Base-by-base conservation (phyloP, 2,797 vertebrate genomes). In the Squalus acanthias region DNA sequence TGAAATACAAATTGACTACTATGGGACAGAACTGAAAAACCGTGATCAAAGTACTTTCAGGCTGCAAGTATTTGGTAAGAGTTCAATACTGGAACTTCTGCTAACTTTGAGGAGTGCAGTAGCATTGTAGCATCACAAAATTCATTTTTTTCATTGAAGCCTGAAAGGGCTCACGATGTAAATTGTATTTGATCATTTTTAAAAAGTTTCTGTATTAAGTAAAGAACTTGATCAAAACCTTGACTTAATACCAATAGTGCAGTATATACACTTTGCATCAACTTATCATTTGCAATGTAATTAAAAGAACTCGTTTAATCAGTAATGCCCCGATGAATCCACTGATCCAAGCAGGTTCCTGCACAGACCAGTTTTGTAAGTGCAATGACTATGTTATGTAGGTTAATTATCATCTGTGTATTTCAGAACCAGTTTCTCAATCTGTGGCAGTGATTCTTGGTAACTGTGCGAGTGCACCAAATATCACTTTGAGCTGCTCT, bases 341-440 rank as follows among this genome's bases (percentile, higher is more conserved):
- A 60, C 26, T 60, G 1, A 29, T 57, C 24, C 13, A 60, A 29
- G 20, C 1, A 65, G 60, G 15, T 39, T 65, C 26, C 12, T 63
- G 6, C 60, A n/a, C 1, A 93, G n/a, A 93, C 17, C 60, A 39
- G 89, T 65, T 93, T 22, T 39, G 63, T 22, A 39, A 39, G 20
- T 50, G 46, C 20, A 85, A 85, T 85, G 20, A 85, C 82, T 50
- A 50, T 85, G 82, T 85, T 85, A 6, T 50, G 39, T 85, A 0
- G 17, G 6, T 63, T 63, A 85, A 85, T 85, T 85, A 22, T 76
- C 33, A 76, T 50, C 46, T 85, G 5, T 95, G 50, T 76, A 33
- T 95, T 95, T 29, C 70, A 95, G 94, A 95, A 57, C 70, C 70
- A 76, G 69, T 76, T 95, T 95, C 70, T 53, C 94, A 95, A 2